Base-by-base conservation (phyloP, 2,888 invertebrate species). In the Drosophila siamana region DNA sequence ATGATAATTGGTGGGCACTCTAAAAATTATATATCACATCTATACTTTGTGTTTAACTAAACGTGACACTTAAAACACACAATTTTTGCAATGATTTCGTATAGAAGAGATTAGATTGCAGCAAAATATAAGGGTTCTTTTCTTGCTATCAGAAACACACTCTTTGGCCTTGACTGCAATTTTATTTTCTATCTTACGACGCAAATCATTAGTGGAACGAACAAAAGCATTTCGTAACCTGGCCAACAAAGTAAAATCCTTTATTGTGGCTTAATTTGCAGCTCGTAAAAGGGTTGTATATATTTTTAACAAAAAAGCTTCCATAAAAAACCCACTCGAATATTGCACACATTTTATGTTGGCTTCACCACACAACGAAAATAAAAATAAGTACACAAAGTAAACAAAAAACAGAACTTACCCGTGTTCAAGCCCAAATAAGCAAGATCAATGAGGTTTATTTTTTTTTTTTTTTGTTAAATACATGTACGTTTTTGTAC, bases 381-480 rank as follows among this genome's bases (percentile, higher is more conserved):
- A 36, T 41, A 36, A 51, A 51, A 44, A 43, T 4, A 60, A 33
- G n/a, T 40, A 7, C 33, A 26, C 15, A 51, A 76, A 50, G 61
- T 51, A 66, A 52, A 50, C 44, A 74, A 63, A 40, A 67, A 59
- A 44, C 51, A 50, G 43, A 76, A 61, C 54, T 41, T 52, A 48
- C n/a, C 33, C 51, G 57, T 52, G 65, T 65, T 47, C 47, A 70
- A 67, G 46, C 38, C 44, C 38, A 65, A 62, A 68, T 52, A 62
- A 67, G 62, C 57, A 69, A 74, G 69, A 74, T 81, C 74, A 70
- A 85, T 78, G 64, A 63, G 51, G 40, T 28, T 9, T 56, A 11
- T 51, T 66, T 47, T 62, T 46, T 28, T 9, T 56, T 15, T 51
- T 66, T 47, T 62, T 46, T 51, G 24, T 51, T 4, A 24, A 26